Conservation (phyloP, 2,888 invertebrate genomes). For the Parnassius glacialis region DNA sequence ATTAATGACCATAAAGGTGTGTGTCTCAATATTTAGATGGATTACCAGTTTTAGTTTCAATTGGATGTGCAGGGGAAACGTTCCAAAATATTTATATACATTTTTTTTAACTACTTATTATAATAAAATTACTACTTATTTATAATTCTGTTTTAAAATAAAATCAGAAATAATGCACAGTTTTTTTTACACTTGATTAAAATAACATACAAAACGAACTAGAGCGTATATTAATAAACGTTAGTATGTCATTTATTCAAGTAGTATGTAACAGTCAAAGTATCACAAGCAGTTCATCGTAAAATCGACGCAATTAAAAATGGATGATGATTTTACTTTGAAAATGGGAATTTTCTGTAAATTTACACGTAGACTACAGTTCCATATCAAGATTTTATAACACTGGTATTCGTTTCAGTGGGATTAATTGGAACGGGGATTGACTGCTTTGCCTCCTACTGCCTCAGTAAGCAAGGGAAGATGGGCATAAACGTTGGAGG, state of each 20-base stretch:
- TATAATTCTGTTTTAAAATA: neutral
- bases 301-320: neutral
- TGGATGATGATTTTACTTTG: constrained; percentile 10
- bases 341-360: neutral
- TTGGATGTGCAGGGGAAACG: neutral
- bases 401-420: constrained; percentile 44
- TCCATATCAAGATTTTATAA: constrained; percentile 16
- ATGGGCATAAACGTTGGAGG: constrained; percentile 76
- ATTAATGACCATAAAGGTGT: too few species aligned
- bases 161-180: neutral
- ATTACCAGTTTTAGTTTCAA: too few species aligned
- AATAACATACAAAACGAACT: too few species aligned
- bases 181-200: neutral
- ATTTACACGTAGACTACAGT: neutral
- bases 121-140: neutral
- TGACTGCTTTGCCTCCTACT: constrained; percentile 71
- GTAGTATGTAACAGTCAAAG: neutral
- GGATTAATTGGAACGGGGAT: constrained; percentile 67
- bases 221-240: too few species aligned
- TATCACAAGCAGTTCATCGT: neutral
- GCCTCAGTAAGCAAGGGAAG: constrained; percentile 75
- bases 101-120: neutral
- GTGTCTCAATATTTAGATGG: too few species aligned
- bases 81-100: neutral
- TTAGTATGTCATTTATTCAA: neutral